Evolutionary conservation across 2,113 vertebrate species (phyloP), one percentile per base, ranked within the genome.

Genomic region (Cyprinus carpio): DNA sequence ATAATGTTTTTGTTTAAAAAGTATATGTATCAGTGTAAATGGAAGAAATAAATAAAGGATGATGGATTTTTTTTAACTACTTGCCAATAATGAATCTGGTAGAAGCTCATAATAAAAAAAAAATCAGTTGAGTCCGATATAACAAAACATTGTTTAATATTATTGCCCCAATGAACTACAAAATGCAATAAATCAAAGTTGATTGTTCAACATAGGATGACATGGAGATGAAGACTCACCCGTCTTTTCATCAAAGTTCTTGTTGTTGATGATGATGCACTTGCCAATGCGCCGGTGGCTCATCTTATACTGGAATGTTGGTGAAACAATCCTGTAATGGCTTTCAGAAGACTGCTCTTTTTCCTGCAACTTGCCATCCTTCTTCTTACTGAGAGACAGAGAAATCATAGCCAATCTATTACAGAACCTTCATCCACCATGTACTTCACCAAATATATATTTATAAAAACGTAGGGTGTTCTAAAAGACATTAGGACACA

Each of bases 221-320:
- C 6, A 34, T 29, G 23, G 34, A 56, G 6, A 72, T 27, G 43
- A 75, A 64, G 40, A 12, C 77, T 40, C 93, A 98, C 98, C 96
- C 93, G 97, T 98, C 51, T 87, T 90, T 76, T 90, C 89, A 87
- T 96, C 92, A 89, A 99, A 99, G 94, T 98, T 97, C 94, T 99
- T 99, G 93, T 99, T 99, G 94, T 99, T 99, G 93, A 99, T 97
- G 89, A 99, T 99, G 93, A 99, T 94, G 83, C 98, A 99, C 92
- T 96, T 98, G 49, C 98, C 98, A 92, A 99, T 87, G 69, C 93
- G 96, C 90, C 92, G 92, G 87, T 97, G 95, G 91, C 96, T 94
- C 97, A 98, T 99, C 91, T 94, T 95, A 93, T 99, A 99, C 92
- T 94, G 94, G 92, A 96, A 97, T n/a, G 91, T 91, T 87, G 97